Base-by-base conservation (phyloP, 2,888 invertebrate genomes). In the Macrophya annulata region DNA sequence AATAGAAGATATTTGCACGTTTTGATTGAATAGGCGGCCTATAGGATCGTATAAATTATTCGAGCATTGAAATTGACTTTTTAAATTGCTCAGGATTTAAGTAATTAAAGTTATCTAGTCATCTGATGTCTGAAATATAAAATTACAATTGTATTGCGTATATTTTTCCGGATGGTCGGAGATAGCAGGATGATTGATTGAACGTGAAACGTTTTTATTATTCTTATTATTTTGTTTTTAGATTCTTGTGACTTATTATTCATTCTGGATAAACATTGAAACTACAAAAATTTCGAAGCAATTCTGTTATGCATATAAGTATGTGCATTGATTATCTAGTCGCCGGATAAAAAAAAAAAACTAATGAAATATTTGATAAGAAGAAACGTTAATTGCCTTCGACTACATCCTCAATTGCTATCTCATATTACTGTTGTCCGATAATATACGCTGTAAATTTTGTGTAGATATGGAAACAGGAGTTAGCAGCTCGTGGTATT, bases 1-100 rank as follows among this genome's bases (percentile, higher is more conserved):
- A 94, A 88, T 87, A 90, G 92, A 88, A 90, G 91, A 88, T 93
- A 93, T 86, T 88, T 93, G 84, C 93, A 93, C 86, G 91, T 92
- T 65, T 86, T 93, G 85, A 91, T 89, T 43, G 92, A 92, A 72
- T 88, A 88, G 83, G 4, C 31, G 12, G 17, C 40, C 21, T 15
- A 1, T 81, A 62, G 37, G 43, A 10, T 25, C 15, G 1, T 81
- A 31, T 3, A 15, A 81, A 25, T 51, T 62, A 9, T 62, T 59
- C 43, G 62, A 81, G 62, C 81, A 62, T 21, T 21, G n/a, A 81
- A 81, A 62, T 43, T 15, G 48, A 43, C 40, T 21, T 43, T 81
- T 79, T 43, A 5, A 77, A 77, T 81, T 62, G 59, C 21, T 59
- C 62, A 43, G n/a, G 15, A 62, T 59, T 40, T 17, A 43, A 81